These are phyloP conservation scores for Gallirallus australis DNA, from an alignment of 2,797 vertebrate species.

Conservation along the genomic window DNA sequence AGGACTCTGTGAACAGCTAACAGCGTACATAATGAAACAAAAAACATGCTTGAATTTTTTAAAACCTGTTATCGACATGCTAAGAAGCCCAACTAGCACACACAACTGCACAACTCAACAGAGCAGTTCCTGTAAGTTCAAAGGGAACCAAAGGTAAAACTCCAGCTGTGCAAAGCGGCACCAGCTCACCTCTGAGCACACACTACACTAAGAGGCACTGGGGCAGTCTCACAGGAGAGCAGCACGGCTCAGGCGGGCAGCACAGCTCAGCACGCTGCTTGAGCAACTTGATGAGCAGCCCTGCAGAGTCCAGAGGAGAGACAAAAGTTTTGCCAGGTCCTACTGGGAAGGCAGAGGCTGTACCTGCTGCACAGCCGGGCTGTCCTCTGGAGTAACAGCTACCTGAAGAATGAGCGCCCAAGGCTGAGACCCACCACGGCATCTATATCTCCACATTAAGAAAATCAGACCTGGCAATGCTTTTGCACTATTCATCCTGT, in stretches of 20 bases:
- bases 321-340: background rate
- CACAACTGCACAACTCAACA: fast-evolving
- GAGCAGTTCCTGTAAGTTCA: background rate
- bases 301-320: background rate
- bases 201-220: background rate
- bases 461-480: background rate
- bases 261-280: background rate
- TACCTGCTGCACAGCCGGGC: background rate
- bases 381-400: background rate
- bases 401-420: background rate
- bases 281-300: background rate
- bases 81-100: background rate
- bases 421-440: fast-evolving
- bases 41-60: background rate
- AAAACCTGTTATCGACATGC: background rate
- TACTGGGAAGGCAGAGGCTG: background rate
- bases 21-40: background rate
- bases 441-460: background rate
- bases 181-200: fast-evolving
- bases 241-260: background rate
- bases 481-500: background rate
- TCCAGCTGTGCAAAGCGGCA: background rate
- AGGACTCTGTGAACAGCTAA: background rate
- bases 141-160: background rate
- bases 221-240: fast-evolving